A percentile compares a stretch with the other conserved stretches of the same genome.
These are phyloP conservation scores for Montifringilla adamsi DNA, from an alignment of 2,113 vertebrate species.

Conservation along the genomic window DNA sequence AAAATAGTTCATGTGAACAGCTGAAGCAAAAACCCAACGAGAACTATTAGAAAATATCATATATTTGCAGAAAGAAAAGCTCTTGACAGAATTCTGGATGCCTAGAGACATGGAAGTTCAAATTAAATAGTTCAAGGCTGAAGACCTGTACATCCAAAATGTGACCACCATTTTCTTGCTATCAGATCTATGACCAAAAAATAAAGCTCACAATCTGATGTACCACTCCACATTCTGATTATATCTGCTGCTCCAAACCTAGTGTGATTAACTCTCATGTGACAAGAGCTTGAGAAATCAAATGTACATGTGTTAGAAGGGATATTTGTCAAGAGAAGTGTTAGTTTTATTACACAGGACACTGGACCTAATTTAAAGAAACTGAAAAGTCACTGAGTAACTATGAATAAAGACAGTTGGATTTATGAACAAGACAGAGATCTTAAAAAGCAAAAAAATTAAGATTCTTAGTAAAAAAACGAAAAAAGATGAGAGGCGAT, in stretches of 20 bases:
- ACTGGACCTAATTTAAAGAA: background rate
- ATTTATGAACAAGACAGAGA: background rate
- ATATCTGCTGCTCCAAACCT: background rate
- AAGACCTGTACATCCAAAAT: background rate
- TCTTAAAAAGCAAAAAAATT: background rate
- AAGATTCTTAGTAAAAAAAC: background rate
- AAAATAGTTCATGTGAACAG: background rate
- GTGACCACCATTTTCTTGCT: background rate
- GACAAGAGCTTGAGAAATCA: background rate
- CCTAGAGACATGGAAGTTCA: background rate
- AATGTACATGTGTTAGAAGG: background rate
- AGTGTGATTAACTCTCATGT: background rate
- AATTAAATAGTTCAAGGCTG: background rate
- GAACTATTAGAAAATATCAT: background rate
- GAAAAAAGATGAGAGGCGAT: rapidly evolving
- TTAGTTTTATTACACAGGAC: background rate
- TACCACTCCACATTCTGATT: background rate
- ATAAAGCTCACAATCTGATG: background rate
- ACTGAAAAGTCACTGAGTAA: background rate
- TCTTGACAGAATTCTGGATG: background rate
- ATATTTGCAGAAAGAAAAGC: background rate
- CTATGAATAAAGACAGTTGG: background rate
- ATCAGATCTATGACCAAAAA: background rate
- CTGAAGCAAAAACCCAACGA: background rate
- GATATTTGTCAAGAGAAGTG: background rate